These are phyloP conservation scores for Danio aesculapii DNA, from an alignment of 2,797 vertebrate genomes.

Conservation along the genomic window DNA sequence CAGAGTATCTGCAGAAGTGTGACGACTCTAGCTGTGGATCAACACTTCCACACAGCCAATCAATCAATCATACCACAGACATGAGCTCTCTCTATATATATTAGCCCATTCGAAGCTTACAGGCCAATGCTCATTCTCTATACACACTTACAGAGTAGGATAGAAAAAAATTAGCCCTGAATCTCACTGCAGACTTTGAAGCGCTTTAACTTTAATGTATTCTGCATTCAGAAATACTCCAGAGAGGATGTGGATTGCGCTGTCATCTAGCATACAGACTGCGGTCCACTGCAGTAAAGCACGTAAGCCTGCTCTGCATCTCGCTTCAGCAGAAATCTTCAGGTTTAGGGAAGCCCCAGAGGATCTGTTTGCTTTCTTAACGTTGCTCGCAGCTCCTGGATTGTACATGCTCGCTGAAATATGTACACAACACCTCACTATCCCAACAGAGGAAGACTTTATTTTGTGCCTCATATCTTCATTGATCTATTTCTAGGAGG, in stretches of 20 bases:
- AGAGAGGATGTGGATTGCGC: constrained; percentile 7
- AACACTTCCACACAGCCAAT: not conserved
- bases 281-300: constrained; percentile 35
- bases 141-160: not conserved
- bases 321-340: constrained; percentile 32
- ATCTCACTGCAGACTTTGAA: not conserved
- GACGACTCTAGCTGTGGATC: constrained; percentile 1
- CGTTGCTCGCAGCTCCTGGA: constrained; percentile 28
- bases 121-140: not conserved
- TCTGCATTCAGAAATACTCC: constrained; percentile 17
- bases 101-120: not conserved
- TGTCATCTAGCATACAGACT: constrained; percentile 15
- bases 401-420: constrained; percentile 29
- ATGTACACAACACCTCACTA: constrained; percentile 1
- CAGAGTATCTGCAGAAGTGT: not conserved
- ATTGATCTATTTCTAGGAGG: constrained; percentile 34
- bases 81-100: not conserved
- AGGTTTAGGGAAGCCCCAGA: constrained; percentile 16
- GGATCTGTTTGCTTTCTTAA: constrained; percentile 23
- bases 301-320: constrained; percentile 29
- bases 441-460: constrained; percentile 40
- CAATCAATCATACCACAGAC: not conserved
- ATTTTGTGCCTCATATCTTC: constrained; percentile 34
- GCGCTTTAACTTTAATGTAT: constrained; percentile 17
- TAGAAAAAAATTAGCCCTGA: not conserved